Conservation (phyloP, 2,888 invertebrate genomes). For the Gortyna flavago region DNA sequence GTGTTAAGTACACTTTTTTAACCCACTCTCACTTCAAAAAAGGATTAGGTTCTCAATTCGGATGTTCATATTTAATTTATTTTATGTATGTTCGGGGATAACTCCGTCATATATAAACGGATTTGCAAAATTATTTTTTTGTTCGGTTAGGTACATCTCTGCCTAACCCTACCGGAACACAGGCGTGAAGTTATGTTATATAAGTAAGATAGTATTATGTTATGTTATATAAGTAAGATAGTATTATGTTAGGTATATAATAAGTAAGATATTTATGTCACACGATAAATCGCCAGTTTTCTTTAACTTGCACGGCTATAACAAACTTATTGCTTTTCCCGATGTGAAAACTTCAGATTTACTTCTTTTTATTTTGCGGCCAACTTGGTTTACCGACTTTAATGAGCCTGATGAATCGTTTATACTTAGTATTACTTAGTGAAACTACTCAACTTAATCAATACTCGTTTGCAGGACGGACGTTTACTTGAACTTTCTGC, state of each 20-base stretch:
- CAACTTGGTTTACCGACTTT: slow-evolving; percentile 75
- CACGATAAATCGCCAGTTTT: slow-evolving; percentile 13
- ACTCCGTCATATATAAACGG: no score
- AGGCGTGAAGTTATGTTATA: neutral
- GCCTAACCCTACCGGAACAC: neutral
- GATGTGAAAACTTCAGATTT: slow-evolving; percentile 79
- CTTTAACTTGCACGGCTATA: slow-evolving; percentile 54
- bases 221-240: neutral
- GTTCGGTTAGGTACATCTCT: neutral
- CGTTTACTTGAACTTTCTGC: slow-evolving; percentile 6
- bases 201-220: neutral
- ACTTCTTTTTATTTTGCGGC: slow-evolving; percentile 76
- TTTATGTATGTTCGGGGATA: no score
- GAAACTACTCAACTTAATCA: slow-evolving; percentile 52
- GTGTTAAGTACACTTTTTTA: no score
- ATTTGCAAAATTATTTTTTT: no score
- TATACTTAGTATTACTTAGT: slow-evolving; percentile 62
- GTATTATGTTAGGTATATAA: neutral
- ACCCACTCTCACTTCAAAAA: no score
- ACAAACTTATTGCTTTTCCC: slow-evolving; percentile 75
- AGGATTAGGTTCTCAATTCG: no score
- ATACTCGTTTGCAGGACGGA: slow-evolving; percentile 38
- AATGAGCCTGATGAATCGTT: slow-evolving; percentile 79
- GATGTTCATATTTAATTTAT: no score
- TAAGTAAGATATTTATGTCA: neutral